Evolutionary conservation across 2,797 vertebrate genomes (phyloP), one percentile per base, ranked within the genome.

Genomic region (Taenioides sp.): DNA sequence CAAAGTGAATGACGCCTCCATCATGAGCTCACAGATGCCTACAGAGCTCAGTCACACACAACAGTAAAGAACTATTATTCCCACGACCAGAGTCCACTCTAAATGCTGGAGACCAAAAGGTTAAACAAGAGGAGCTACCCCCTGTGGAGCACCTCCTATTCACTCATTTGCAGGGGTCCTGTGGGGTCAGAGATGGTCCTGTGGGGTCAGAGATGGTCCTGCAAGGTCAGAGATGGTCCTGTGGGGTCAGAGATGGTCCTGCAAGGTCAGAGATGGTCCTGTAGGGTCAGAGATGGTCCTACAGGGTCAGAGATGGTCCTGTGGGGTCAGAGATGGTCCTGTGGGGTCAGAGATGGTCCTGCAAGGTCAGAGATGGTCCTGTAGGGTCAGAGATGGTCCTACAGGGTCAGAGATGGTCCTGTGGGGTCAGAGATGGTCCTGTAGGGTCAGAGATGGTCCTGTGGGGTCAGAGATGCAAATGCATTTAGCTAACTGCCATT

Each of bases 21-120:
- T 52, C 18, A 9, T n/a, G 18, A 20, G 6, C 20, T 6, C 20
- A n/a, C 9, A 5, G 20, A n/a, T 9, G 1, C 7, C 52, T 11
- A 7, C 5, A 54, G 18, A 22, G 20, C 52, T 22, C 0, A 22
- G 22, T 54, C 20, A 11, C 18, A 52, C 83, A 80, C 43, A 47
- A 83, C 67, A 20, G 59, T 23, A 27, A 49, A 73, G 60, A 69
- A 76, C 72, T 78, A 78, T 88, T 83, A 86, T 95, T 94, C 93
- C 93, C 93, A 94, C 91, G 92, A 73, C 91, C 90, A 77, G 81
- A 88, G 88, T 86, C 88, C 79, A 84, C 80, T 84, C 78, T 86
- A 89, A 90, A 90, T 85, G 83, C 88, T 65, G 66, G 81, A 88
- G 89, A 91, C 76, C 87, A 81, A 91, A 87, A 91, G 93, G 93